These are phyloP conservation scores for Cryptoleucopteryx plumbea DNA, from an alignment of 2,113 vertebrate genomes.

Conservation along the genomic window DNA sequence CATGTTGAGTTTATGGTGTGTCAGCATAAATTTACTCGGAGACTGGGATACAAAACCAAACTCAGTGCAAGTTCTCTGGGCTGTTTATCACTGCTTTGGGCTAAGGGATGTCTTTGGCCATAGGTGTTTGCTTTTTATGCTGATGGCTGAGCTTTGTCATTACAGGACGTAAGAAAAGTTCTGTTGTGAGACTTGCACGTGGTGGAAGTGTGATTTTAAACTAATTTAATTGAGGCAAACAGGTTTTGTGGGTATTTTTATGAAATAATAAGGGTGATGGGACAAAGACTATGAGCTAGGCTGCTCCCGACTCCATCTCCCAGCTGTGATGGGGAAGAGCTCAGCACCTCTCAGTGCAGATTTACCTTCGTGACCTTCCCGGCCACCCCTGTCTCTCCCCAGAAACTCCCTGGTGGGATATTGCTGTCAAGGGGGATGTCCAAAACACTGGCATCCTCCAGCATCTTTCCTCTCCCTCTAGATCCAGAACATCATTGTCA, in stretches of 20 bases:
- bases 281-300: neutral
- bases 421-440: neutral
- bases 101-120: neutral
- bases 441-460: neutral
- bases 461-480: neutral
- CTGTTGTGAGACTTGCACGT: neutral
- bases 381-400: neutral
- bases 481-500: conserved; percentile 69
- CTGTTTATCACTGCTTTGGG: neutral
- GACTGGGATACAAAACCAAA: neutral
- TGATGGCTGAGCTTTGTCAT: neutral
- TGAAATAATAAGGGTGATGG: neutral
- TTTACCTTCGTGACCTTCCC: neutral
- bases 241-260: neutral
- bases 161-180: neutral
- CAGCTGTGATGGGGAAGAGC: neutral
- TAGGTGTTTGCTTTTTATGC: neutral
- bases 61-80: neutral
- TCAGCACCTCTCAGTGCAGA: neutral
- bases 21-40: neutral
- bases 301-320: neutral
- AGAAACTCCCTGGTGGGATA: neutral
- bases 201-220: neutral
- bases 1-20: neutral
- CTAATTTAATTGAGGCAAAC: neutral